Percentiles rank a stretch among this genome's conserved stretches.
Evolutionary conservation across 2,113 vertebrate genomes (phyloP).

Genomic region (Trichomycterus rosablanca): DNA sequence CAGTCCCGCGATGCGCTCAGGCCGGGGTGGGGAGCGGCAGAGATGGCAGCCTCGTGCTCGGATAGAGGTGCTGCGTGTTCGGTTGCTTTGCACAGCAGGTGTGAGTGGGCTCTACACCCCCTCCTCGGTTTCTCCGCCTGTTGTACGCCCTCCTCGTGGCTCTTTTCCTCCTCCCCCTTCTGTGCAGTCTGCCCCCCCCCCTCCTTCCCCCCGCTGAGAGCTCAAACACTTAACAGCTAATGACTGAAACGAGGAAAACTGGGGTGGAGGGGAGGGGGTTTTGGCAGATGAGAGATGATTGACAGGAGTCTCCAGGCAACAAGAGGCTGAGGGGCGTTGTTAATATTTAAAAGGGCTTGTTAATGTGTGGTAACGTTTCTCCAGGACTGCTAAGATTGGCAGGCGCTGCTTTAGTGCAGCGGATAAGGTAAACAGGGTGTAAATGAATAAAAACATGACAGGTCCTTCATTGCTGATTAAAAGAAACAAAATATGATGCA

Average conservation of each 20-base stretch:
- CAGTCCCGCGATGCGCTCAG: constrained; percentile 13
- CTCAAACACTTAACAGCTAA: constrained; percentile 42
- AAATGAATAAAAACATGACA: too few relatives aligned
- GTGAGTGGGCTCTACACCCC: constrained; percentile 9
- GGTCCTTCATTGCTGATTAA: too few relatives aligned
- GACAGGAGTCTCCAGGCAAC: constrained; percentile 41
- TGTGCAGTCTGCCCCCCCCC: constrained; percentile 19
- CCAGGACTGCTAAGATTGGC: too few relatives aligned
- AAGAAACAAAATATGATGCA: too few relatives aligned
- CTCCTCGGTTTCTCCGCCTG: background rate
- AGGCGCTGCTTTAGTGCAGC: too few relatives aligned
- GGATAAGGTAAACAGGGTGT: too few relatives aligned
- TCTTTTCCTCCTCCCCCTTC: constrained; percentile 16
- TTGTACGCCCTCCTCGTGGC: background rate
- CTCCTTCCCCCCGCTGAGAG: constrained; percentile 16
- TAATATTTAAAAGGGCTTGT: constrained; percentile 41
- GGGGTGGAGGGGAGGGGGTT: background rate
- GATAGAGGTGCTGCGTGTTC: constrained; percentile 24
- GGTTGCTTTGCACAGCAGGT: constrained; percentile 40
- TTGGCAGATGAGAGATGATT: constrained; percentile 26
- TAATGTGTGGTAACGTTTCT: constrained; percentile 32
- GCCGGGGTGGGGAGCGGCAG: constrained; percentile 16
- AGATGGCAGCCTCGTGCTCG: constrained; percentile 12
- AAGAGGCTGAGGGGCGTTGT: constrained; percentile 16
- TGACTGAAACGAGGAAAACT: constrained; percentile 34